Evolutionary conservation across 2,797 vertebrate species (phyloP), one percentile per base, ranked within the genome.

Genomic region (Semaprochilodus insignis): DNA sequence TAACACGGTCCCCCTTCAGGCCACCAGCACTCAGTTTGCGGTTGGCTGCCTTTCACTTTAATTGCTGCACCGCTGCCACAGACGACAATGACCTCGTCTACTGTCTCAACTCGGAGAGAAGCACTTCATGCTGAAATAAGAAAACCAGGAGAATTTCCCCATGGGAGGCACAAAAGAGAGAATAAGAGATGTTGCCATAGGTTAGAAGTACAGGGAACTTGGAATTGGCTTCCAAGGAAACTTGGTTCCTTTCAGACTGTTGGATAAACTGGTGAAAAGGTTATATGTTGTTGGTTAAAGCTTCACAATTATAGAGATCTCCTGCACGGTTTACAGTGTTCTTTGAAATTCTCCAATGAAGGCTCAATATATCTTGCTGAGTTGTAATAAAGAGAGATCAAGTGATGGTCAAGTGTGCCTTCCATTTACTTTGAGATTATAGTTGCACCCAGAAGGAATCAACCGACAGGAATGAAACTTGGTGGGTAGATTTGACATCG

Each of bases 1-100:
- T 63, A 80, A 55, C 65, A 62, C 15, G 67, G 27, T 19, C 31
- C 27, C 78, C 52, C 75, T 40, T 70, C 27, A 21, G 69, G 65
- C 69, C 11, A 34, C 57, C 76, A 34, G 27, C 25, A 15, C 40
- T 13, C 3, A 14, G 6, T 57, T 27, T 62, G 25, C 67, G 17
- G n/a, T 51, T 27, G 51, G 40, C 63, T 75, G 71, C 34, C 75
- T 69, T 71, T 51, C 34, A n/a, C 34, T 78, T 86, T 86, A 85
- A 82, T 85, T 82, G 77, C 80, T 63, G 52, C 48, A 31, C 23
- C 25, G 54, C 44, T 69, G 76, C 74, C 63, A 16, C 16, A 62
- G 36, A 60, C 55, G 31, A 79, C 52, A 59, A 40, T 59, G 52
- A 69, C 36, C 48, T 72, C 70, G 8, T 52, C 27, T 74, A 21